Percentiles rank a stretch among this genome's conserved stretches.
These are phyloP conservation scores for Tiliacea aurago DNA, from an alignment of 2,888 invertebrate species.

Conservation along the genomic window DNA sequence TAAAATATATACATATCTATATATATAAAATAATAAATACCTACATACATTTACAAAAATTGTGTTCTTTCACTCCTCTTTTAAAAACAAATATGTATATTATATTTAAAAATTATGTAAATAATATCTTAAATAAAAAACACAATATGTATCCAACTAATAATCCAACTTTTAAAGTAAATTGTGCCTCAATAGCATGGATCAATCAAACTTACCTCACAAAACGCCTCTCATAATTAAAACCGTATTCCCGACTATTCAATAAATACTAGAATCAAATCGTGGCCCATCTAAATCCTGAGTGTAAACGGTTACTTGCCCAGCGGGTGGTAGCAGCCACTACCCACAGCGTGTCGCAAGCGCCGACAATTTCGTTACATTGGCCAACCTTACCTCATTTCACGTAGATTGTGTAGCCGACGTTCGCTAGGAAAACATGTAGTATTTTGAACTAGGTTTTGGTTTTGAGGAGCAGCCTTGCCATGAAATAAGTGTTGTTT, in stretches of 20 bases:
- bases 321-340: conserved; percentile 66
- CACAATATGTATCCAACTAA: no score
- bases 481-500: not conserved
- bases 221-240: not conserved
- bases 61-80: no score
- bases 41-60: no score
- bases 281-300: conserved; percentile 52
- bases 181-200: not conserved
- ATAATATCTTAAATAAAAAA: no score
- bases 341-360: conserved; percentile 72
- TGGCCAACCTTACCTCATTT: conserved; percentile 77
- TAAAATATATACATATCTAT: no score
- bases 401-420: conserved; percentile 71
- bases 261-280: conserved; percentile 40
- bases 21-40: no score
- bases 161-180: no score
- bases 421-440: conserved; percentile 67
- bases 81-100: no score
- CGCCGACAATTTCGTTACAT: conserved; percentile 77
- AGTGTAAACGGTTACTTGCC: conserved; percentile 46
- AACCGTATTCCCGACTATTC: not conserved
- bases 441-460: conserved; percentile 26
- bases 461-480: no score
- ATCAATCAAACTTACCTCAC: not conserved
- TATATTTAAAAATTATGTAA: no score